phyloP scores from a whole-genome alignment of 2,113 vertebrate genomes.

The Dermatemys mawii region DNA sequence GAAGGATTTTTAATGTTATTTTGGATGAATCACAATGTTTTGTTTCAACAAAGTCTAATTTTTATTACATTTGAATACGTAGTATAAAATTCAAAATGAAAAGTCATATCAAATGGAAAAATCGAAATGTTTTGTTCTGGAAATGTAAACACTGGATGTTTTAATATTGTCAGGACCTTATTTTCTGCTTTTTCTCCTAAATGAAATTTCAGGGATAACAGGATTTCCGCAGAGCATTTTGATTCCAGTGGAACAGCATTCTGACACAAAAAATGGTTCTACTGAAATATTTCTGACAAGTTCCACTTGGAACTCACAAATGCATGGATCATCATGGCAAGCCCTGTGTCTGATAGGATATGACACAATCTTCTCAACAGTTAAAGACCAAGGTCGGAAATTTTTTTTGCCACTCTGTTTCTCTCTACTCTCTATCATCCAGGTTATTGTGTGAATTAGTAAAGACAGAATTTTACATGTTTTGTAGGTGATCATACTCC shows the following conservation, averaged over 20 bases:
- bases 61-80: background rate
- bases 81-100: background rate
- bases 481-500: background rate
- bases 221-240: background rate
- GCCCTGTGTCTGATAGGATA: background rate
- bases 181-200: background rate
- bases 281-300: background rate
- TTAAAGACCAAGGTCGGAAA: background rate
- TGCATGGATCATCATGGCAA: background rate
- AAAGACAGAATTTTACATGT: background rate
- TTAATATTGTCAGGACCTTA: background rate
- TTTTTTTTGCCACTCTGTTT: background rate
- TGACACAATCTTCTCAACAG: background rate
- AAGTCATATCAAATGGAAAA: background rate
- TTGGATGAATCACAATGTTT: background rate
- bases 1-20: background rate
- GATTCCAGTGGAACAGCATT: background rate
- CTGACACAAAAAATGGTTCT: background rate
- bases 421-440: background rate
- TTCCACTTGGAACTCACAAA: background rate
- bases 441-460: background rate
- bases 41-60: background rate
- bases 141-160: background rate
- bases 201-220: background rate
- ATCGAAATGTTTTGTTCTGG: background rate